phyloP scores from a whole-genome alignment of 2,888 invertebrate species.

The Rhingia campestris region DNA sequence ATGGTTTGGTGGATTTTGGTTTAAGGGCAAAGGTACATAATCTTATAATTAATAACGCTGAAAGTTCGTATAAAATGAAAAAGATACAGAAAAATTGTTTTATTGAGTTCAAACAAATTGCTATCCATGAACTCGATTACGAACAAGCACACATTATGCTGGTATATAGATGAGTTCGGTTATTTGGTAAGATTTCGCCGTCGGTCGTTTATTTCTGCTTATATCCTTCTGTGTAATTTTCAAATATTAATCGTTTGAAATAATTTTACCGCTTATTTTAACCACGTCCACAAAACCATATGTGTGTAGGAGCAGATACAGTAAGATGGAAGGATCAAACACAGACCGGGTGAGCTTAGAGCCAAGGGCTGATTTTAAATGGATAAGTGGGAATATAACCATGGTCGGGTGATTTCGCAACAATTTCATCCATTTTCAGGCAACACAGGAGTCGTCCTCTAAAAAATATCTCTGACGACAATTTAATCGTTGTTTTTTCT shows the following conservation, averaged over 20 bases:
- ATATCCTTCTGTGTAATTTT: slow-evolving; percentile 23
- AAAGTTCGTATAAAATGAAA: not conserved
- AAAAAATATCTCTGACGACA: slow-evolving; percentile 51
- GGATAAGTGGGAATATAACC: slow-evolving; percentile 31
- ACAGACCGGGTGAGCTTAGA: not conserved
- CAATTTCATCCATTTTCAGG: slow-evolving; percentile 36
- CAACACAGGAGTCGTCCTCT: slow-evolving; percentile 41
- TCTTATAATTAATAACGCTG: no score
- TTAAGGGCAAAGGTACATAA: no score
- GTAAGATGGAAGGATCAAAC: slow-evolving; percentile 1
- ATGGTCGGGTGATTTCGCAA: slow-evolving; percentile 46
- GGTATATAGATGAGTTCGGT: slow-evolving; percentile 12
- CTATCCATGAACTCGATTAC: not conserved
- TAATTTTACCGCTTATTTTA: slow-evolving; percentile 25
- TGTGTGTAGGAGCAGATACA: not conserved
- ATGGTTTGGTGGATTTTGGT: no score
- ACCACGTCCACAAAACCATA: not conserved
- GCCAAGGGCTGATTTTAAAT: slow-evolving; percentile 27
- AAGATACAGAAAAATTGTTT: not conserved
- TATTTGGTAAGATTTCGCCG: slow-evolving; percentile 15
- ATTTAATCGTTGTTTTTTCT: slow-evolving; percentile 47
- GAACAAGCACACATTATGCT: not conserved
- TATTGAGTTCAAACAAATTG: slow-evolving; percentile 13
- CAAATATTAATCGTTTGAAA: slow-evolving; percentile 51
- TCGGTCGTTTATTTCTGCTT: slow-evolving; percentile 14